phyloP scores from a whole-genome alignment of 2,888 invertebrate species.

The Chrysomela aeneicollis region DNA sequence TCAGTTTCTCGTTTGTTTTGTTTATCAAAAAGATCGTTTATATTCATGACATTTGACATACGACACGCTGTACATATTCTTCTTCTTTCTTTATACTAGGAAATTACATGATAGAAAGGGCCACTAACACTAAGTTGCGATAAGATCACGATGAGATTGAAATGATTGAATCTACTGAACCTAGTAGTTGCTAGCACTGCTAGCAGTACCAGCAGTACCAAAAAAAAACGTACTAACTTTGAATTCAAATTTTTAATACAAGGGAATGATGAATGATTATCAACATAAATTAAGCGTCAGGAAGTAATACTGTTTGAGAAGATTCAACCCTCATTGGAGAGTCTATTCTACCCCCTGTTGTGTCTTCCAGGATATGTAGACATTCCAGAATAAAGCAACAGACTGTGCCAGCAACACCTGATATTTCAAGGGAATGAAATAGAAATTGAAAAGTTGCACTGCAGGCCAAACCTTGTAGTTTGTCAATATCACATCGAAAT shows the following conservation, averaged over 20 bases:
- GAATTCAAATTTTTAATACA: no score
- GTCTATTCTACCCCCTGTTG: conserved; percentile 21
- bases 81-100: background rate
- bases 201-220: background rate
- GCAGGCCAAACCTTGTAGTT: conserved; percentile 85
- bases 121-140: no score
- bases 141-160: no score
- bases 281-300: no score
- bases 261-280: no score
- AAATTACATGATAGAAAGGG: no score
- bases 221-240: no score
- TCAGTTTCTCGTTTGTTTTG: conserved; percentile 46
- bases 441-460: conserved; percentile 87
- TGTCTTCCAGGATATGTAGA: conserved; percentile 80
- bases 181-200: no score
- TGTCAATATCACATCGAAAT: conserved; percentile 69
- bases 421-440: conserved; percentile 80
- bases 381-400: conserved; percentile 87
- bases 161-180: no score
- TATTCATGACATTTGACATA: conserved; percentile 5
- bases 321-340: no score
- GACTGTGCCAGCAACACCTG: conserved; percentile 82
- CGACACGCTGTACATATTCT: background rate
- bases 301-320: no score
- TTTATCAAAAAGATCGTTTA: background rate